phyloP scores from a whole-genome alignment of 2,888 invertebrate species.

The Drosophila rubida region DNA sequence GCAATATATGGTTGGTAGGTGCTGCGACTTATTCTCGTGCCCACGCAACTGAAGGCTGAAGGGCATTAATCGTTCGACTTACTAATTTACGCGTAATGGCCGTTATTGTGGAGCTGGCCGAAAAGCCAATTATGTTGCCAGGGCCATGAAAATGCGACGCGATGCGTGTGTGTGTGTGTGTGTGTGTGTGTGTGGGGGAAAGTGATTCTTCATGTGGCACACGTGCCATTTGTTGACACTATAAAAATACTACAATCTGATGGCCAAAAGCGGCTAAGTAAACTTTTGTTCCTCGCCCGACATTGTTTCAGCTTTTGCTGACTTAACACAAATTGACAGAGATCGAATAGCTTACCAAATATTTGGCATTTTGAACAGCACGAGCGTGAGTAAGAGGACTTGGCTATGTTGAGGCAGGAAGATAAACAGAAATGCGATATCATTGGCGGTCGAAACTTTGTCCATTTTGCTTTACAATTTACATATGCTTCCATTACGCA shows the following conservation, averaged over 20 bases:
- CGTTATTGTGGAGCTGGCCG: conserved; percentile 37
- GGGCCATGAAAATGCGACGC: conserved; percentile 12
- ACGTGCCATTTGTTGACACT: conserved; percentile 50
- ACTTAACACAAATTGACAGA: conserved; percentile 29
- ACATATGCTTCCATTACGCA: conserved; percentile 6
- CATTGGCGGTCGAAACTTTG: background rate
- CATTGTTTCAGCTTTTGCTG: conserved; percentile 9
- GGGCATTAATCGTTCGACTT: conserved; percentile 50
- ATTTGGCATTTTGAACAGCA: conserved; percentile 2
- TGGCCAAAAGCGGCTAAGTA: conserved; percentile 46
- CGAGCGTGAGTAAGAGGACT: background rate
- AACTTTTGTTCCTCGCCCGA: conserved; percentile 37
- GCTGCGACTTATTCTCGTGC: background rate
- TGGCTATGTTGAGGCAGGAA: background rate
- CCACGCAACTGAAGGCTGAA: conserved; percentile 10
- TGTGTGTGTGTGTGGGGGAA: background rate
- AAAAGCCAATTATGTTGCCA: conserved; percentile 31
- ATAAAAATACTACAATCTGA: conserved; percentile 44
- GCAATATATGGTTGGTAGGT: background rate
- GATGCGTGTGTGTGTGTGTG: background rate
- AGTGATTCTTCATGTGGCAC: conserved; percentile 32
- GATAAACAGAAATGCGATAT: background rate
- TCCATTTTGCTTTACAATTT: background rate
- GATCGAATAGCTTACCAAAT: conserved; percentile 32
- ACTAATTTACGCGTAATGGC: conserved; percentile 48